Percentiles rank a stretch among this genome's conserved stretches.
These are phyloP conservation scores for Drosophila pandora DNA, from an alignment of 1,140 invertebrate species.

Conservation along the genomic window DNA sequence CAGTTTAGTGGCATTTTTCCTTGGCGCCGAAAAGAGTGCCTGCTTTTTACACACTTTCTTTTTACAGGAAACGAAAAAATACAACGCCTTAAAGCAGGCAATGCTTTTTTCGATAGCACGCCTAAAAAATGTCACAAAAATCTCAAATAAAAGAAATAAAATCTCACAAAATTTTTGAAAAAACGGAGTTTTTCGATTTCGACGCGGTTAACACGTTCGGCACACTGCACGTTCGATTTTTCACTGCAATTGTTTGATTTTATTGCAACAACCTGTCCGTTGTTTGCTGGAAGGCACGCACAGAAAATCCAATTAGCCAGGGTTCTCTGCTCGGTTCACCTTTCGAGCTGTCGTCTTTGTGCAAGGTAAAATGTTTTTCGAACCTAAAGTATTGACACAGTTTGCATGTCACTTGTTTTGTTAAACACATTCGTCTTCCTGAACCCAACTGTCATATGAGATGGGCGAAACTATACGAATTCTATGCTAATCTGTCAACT, in stretches of 20 bases:
- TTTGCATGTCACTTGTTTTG: constrained; percentile 53
- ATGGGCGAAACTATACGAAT: constrained; percentile 24
- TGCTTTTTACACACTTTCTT: not conserved
- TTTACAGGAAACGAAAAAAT: not conserved
- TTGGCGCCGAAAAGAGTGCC: not conserved
- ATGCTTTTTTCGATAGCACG: not conserved
- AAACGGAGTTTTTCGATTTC: not conserved
- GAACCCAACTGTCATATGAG: constrained; percentile 44
- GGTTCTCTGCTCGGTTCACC: constrained; percentile 27
- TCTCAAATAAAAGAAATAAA: not conserved
- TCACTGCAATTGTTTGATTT: constrained; percentile 77
- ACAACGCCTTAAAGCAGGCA: constrained; percentile 37
- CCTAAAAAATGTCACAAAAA: constrained; percentile 30
- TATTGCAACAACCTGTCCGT: constrained; percentile 66
- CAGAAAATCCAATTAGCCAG: constrained; percentile 70
- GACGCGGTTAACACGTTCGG: constrained; percentile 59
- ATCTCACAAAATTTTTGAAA: not conserved
- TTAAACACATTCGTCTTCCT: constrained; percentile 61
- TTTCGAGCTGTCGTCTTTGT: constrained; percentile 21
- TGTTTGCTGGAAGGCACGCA: constrained; percentile 65
- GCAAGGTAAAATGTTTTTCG: constrained; percentile 60
- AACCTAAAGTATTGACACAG: constrained; percentile 75
- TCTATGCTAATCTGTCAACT: constrained; percentile 70
- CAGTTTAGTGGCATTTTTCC: too few species aligned
- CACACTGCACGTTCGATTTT: constrained; percentile 75